Percentiles rank a stretch among this genome's conserved stretches.
phyloP scores from a whole-genome alignment of 1,140 invertebrate species.

The Plodia interpunctella region DNA sequence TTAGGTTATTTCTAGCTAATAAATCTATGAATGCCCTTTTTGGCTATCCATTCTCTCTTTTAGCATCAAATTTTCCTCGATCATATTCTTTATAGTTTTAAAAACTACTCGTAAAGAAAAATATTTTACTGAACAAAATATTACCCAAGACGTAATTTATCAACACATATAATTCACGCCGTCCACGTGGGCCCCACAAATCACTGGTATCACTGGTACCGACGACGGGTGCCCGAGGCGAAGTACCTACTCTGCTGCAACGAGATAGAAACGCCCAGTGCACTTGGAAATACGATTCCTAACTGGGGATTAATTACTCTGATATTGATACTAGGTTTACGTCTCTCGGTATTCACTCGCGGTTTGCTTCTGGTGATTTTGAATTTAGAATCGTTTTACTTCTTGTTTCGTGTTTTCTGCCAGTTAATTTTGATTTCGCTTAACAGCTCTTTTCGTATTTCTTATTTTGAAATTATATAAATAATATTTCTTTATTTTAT shows the following conservation, averaged over 20 bases:
- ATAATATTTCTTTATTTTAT: no score
- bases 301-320: constrained; percentile 1
- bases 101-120: no score
- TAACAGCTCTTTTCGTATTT: no score
- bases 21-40: no score
- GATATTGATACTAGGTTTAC: constrained; percentile 2
- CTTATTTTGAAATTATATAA: no score
- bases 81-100: no score
- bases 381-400: not conserved
- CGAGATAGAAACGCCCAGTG: not conserved
- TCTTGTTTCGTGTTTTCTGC: not conserved
- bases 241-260: not conserved
- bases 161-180: not conserved
- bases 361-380: not conserved
- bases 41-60: no score
- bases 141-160: no score
- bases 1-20: no score
- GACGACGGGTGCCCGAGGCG: not conserved
- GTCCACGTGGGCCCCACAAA: not conserved
- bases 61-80: no score
- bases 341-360: not conserved
- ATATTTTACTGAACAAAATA: no score
- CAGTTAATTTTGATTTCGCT: no score
- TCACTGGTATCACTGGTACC: not conserved
- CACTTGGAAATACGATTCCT: constrained; percentile 1